Percentiles rank a stretch among this genome's conserved stretches.
Conservation (phyloP, 2,797 vertebrate genomes). For the Nannoperca australis region DNA sequence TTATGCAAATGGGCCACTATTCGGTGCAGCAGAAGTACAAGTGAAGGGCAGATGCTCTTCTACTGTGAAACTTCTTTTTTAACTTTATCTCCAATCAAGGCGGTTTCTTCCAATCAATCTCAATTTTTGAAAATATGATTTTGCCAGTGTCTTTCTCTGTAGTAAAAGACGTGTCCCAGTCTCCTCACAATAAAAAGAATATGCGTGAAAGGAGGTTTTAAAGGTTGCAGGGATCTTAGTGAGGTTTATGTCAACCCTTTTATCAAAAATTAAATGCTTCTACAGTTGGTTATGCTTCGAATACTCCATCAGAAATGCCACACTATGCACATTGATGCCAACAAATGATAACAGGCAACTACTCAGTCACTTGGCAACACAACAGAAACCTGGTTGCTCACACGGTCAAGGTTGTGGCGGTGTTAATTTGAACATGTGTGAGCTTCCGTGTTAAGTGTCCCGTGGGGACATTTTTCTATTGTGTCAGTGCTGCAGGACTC, state of each 20-base stretch:
- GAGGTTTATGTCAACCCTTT: background rate
- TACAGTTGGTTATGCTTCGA: background rate
- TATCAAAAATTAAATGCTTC: background rate
- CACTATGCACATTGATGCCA: background rate
- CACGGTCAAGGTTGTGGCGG: slow-evolving; percentile 7
- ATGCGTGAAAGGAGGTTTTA: background rate
- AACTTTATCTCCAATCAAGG: background rate
- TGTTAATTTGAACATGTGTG: slow-evolving; percentile 35
- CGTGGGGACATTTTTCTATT: background rate
- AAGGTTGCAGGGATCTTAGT: background rate
- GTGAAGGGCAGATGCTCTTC: background rate
- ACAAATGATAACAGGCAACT: background rate
- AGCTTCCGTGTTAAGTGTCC: slow-evolving; percentile 9
- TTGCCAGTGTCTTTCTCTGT: background rate
- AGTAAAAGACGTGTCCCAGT: background rate
- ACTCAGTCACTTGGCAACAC: slow-evolving; percentile 12
- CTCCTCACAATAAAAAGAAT: background rate
- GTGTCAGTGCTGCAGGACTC: slow-evolving; percentile 27
- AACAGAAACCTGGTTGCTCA: background rate
- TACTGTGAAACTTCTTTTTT: background rate
- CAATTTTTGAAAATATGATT: background rate
- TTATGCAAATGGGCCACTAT: background rate
- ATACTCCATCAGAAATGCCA: background rate
- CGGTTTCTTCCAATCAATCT: background rate
- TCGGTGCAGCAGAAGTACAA: background rate